These are phyloP conservation scores for Forpus xanthops DNA, from an alignment of 2,797 vertebrate genomes.

Conservation along the genomic window DNA sequence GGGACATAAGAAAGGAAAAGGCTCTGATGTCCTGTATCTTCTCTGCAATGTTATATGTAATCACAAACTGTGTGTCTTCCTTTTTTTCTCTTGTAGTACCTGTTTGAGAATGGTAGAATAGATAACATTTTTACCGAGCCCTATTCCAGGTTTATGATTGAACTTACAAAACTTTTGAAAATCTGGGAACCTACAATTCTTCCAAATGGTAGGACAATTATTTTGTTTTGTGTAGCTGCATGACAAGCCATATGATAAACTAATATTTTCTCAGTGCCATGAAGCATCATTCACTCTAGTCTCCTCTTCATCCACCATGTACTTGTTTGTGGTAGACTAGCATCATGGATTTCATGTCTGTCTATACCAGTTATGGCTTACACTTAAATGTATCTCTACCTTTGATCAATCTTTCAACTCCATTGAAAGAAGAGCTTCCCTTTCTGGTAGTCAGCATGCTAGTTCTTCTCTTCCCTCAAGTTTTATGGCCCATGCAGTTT, in stretches of 20 bases:
- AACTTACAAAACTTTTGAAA: conserved; percentile 89
- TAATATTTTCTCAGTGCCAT: neutral
- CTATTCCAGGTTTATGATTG: conserved; percentile 93
- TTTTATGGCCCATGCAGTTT: neutral
- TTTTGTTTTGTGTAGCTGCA: conserved; percentile 44
- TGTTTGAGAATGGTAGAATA: conserved; percentile 96
- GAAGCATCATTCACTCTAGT: neutral
- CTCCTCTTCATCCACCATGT: neutral
- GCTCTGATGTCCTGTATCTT: conserved; percentile 11
- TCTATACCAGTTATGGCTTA: neutral
- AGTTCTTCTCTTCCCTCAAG: neutral
- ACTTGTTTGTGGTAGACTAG: neutral
- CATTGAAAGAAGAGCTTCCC: neutral
- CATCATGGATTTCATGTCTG: neutral
- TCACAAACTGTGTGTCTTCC: conserved; percentile 40
- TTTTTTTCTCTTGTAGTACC: conserved; percentile 83
- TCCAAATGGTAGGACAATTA: conserved; percentile 85
- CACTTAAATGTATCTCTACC: neutral
- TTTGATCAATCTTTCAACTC: neutral
- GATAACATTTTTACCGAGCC: conserved; percentile 98
- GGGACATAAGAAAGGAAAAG: neutral
- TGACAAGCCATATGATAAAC: neutral
- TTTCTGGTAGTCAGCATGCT: neutral
- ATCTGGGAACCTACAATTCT: conserved; percentile 90
- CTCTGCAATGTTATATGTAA: conserved; percentile 13